phyloP scores from a whole-genome alignment of 2,888 invertebrate species.

The Philaethria dido region DNA sequence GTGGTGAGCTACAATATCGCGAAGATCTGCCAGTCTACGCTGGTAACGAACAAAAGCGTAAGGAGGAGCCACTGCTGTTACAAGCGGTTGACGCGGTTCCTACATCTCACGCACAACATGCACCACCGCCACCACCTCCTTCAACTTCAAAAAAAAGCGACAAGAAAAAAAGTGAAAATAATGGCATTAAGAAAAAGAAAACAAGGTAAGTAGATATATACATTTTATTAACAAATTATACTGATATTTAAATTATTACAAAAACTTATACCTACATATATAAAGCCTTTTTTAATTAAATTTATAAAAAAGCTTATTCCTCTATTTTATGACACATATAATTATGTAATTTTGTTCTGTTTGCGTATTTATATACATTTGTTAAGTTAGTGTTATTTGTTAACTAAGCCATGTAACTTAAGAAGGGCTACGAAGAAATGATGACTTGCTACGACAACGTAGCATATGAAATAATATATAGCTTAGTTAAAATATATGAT shows the following conservation, averaged over 20 bases:
- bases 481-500: neutral
- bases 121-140: slow-evolving; percentile 69
- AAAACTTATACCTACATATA: too few species aligned
- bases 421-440: slow-evolving; percentile 32
- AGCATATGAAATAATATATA: neutral
- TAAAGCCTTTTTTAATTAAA: too few species aligned
- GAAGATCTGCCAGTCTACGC: slow-evolving; percentile 73
- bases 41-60: slow-evolving; percentile 62
- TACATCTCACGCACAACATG: slow-evolving; percentile 55
- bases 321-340: too few species aligned
- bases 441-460: slow-evolving; percentile 1
- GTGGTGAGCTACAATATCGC: slow-evolving; percentile 80
- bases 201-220: slow-evolving; percentile 86
- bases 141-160: slow-evolving; percentile 87
- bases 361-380: too few species aligned
- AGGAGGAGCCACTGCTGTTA: slow-evolving; percentile 74
- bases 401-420: neutral
- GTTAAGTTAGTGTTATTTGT: too few species aligned
- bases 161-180: slow-evolving; percentile 92
- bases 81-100: slow-evolving; percentile 67
- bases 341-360: too few species aligned
- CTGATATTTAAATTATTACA: too few species aligned
- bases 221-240: neutral
- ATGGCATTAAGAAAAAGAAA: slow-evolving; percentile 95
- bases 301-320: too few species aligned